phyloP scores from a whole-genome alignment of 2,888 invertebrate species.

The Tiphia femorata region DNA sequence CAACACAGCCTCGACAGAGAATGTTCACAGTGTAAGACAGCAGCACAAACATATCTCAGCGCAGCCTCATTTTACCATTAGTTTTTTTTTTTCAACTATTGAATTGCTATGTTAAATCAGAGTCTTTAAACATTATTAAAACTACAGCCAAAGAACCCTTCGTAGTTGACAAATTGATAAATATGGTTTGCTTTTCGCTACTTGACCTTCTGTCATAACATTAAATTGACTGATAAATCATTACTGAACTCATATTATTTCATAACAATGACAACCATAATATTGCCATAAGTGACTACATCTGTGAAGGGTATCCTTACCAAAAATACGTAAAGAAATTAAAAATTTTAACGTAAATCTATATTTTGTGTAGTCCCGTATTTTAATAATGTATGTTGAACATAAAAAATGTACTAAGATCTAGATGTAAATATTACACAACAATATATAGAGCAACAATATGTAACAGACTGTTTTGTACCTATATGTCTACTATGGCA shows the following conservation, averaged over 20 bases:
- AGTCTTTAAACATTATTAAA: slow-evolving; percentile 9
- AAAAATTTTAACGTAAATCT: too few relatives aligned
- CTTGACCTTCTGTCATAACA: too few relatives aligned
- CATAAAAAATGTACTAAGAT: slow-evolving; percentile 39
- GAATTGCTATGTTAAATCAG: neutral
- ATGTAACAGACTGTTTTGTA: slow-evolving; percentile 50
- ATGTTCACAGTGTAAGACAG: slow-evolving; percentile 63
- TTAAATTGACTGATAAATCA: too few relatives aligned
- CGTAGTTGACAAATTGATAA: slow-evolving; percentile 29
- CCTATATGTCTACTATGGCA: slow-evolving; percentile 55
- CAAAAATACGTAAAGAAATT: too few relatives aligned
- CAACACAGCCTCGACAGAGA: slow-evolving; percentile 63
- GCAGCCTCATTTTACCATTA: slow-evolving; percentile 49
- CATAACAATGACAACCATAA: too few relatives aligned
- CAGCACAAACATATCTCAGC: slow-evolving; percentile 55
- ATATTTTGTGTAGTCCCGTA: slow-evolving; percentile 23
- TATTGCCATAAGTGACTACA: too few relatives aligned
- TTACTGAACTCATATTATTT: too few relatives aligned
- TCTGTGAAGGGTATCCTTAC: slow-evolving; percentile 37
- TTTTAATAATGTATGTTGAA: slow-evolving; percentile 33
- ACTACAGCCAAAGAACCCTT: slow-evolving; percentile 36
- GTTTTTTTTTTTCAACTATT: slow-evolving; percentile 3
- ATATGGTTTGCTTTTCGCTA: too few relatives aligned
- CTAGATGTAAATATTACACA: slow-evolving; percentile 56
- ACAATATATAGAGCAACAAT: slow-evolving; percentile 57